A percentile compares a stretch with the other conserved stretches of the same genome.
phyloP scores from a whole-genome alignment of 2,888 invertebrate genomes.

The Anodontia alba region DNA sequence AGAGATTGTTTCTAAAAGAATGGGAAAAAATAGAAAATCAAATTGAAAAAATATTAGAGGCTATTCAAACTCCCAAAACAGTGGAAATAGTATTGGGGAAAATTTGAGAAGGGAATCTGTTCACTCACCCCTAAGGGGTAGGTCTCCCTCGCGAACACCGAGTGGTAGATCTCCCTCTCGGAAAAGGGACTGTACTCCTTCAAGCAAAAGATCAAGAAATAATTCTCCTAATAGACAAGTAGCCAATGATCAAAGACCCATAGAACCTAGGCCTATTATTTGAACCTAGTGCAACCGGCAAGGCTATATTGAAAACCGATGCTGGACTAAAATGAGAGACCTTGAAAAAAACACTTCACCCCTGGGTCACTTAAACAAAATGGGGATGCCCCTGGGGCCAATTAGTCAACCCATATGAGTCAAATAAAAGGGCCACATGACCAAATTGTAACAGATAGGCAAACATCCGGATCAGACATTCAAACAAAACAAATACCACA shows the following conservation, averaged over 20 bases:
- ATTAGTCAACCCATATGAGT: background rate
- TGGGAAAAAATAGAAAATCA: slow-evolving; percentile 1
- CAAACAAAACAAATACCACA: background rate
- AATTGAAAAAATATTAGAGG: background rate
- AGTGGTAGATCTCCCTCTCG: background rate
- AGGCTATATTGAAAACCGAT: background rate
- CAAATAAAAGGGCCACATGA: background rate
- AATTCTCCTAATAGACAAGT: background rate
- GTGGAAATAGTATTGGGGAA: background rate
- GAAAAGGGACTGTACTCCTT: background rate
- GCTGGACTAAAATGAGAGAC: background rate
- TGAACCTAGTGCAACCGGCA: background rate
- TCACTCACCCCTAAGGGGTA: background rate
- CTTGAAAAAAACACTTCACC: no score
- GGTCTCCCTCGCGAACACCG: background rate
- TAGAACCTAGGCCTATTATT: no score
- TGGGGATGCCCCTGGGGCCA: background rate
- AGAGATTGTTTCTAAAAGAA: background rate
- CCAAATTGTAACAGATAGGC: no score
- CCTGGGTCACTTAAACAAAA: background rate
- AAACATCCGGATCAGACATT: background rate
- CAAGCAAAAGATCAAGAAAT: background rate
- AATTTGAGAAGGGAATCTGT: no score
- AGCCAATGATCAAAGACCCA: no score
- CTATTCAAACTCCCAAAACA: background rate